Base-by-base conservation (phyloP, 1,140 invertebrate genomes). In the Ceratina australensis region DNA sequence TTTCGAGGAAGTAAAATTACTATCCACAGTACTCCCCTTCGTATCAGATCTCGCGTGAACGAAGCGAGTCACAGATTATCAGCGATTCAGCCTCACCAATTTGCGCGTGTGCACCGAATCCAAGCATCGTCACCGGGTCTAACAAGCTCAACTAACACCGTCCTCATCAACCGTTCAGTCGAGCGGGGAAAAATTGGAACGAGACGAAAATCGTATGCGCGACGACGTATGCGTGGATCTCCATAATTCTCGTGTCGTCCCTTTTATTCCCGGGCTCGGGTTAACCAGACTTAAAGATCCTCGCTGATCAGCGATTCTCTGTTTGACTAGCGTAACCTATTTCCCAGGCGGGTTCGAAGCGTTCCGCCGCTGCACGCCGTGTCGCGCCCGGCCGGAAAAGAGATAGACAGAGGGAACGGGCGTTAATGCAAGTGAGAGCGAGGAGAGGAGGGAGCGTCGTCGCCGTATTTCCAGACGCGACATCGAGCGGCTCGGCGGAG, bases 241-340 rank as follows among this genome's bases (percentile, higher is more conserved):
- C 57, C 47, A 77, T 63, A 77, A 71, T 61, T 77, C 26, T 50
- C 57, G 15, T 26, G 28, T 15, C 49, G 2, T 26, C 47, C 60
- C 65, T 71, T 71, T 71, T 71, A 77, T 77, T 12, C 64, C n/a
- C 7, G 18, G 15, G 1, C 13, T 22, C 3, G 20, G 50, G 49
- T 54, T 57, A 59, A 59, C 54, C 24, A 15, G 47, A 77, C 28
- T 61, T 71, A 71, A 61, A 69, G 57, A 61, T 69, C 65, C 49
- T 42, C 57, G 20, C 16, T 52, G 67, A 77, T 77, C 57, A 63
- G 57, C 66, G 50, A 69, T 71, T 77, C 67, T 67, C 57, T 71
- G 74, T 71, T 71, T 71, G 66, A 77, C 57, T 69, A 52, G 56
- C 47, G 49, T 54, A 77, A 69, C 49, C 57, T 61, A 71, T 77